Evolutionary conservation across 2,888 invertebrate genomes (phyloP).

Genomic region (Eugnorisma glareosa): DNA sequence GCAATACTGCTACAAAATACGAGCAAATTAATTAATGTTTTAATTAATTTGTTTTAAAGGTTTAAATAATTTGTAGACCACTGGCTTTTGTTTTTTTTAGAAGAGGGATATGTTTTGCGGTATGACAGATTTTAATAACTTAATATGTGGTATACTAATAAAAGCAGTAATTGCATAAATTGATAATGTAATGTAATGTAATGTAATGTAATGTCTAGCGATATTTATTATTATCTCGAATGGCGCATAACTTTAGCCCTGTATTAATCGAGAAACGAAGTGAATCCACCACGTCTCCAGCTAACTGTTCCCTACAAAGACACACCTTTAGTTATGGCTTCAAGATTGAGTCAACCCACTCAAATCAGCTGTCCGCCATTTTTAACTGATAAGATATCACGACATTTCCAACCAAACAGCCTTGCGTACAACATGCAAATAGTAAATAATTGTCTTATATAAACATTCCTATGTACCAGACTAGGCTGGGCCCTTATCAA

Average conservation of each 20-base stretch:
- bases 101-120: no score
- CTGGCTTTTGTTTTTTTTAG: no score
- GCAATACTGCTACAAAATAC: slow-evolving; percentile 19
- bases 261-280: slow-evolving; percentile 2
- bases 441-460: slow-evolving; percentile 45
- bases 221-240: no score
- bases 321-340: slow-evolving; percentile 6
- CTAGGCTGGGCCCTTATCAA: slow-evolving; percentile 47
- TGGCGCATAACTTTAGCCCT: neutral
- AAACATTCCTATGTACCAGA: slow-evolving; percentile 42
- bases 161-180: no score
- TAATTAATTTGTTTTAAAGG: neutral
- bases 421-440: slow-evolving; percentile 50
- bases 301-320: slow-evolving; percentile 2
- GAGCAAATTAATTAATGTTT: no score
- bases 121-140: no score
- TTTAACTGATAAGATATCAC: slow-evolving; percentile 43
- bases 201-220: no score
- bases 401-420: slow-evolving; percentile 40
- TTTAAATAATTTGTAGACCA: neutral
- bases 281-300: neutral
- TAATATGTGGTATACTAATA: no score
- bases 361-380: slow-evolving; percentile 30
- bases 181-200: no score
- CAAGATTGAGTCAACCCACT: slow-evolving; percentile 21